Percentiles rank a stretch among this genome's conserved stretches.
Conservation (phyloP, 2,888 invertebrate species). For the Pantelozetes paolii region DNA sequence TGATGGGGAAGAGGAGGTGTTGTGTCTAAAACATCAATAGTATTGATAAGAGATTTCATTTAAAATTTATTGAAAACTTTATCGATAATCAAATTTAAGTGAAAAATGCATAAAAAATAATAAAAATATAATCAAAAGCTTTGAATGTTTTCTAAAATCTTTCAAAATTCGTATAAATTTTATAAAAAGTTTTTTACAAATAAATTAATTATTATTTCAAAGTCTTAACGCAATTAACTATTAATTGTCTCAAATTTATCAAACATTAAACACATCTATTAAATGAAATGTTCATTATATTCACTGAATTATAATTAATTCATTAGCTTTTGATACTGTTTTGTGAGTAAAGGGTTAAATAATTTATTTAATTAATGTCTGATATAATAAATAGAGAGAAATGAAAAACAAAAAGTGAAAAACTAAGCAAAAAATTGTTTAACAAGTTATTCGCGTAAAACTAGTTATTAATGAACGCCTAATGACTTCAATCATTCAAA, state of each 20-base stretch:
- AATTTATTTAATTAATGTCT: slow-evolving; percentile 21
- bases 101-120: not conserved
- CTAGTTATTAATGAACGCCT: slow-evolving; percentile 27
- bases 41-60: not conserved
- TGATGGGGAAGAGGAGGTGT: slow-evolving; percentile 27
- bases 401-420: not conserved
- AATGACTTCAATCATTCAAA: slow-evolving; percentile 11
- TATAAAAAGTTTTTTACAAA: not conserved
- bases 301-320: slow-evolving; percentile 21
- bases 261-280: slow-evolving; percentile 22
- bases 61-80: slow-evolving; percentile 11
- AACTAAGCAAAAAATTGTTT: slow-evolving; percentile 12
- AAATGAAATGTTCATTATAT: slow-evolving; percentile 1
- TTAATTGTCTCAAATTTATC: slow-evolving; percentile 22
- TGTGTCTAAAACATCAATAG: slow-evolving; percentile 24
- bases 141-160: not conserved
- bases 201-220: not conserved
- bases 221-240: not conserved
- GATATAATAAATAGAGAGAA: not conserved
- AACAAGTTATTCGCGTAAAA: slow-evolving; percentile 23
- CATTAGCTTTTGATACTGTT: not conserved
- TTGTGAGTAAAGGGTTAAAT: not conserved
- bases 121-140: not conserved
- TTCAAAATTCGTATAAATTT: slow-evolving; percentile 1
- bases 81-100: slow-evolving; percentile 26